Evolutionary conservation across 2,113 vertebrate species (phyloP), one percentile per base, ranked within the genome.

Genomic region (Nicator chloris): DNA sequence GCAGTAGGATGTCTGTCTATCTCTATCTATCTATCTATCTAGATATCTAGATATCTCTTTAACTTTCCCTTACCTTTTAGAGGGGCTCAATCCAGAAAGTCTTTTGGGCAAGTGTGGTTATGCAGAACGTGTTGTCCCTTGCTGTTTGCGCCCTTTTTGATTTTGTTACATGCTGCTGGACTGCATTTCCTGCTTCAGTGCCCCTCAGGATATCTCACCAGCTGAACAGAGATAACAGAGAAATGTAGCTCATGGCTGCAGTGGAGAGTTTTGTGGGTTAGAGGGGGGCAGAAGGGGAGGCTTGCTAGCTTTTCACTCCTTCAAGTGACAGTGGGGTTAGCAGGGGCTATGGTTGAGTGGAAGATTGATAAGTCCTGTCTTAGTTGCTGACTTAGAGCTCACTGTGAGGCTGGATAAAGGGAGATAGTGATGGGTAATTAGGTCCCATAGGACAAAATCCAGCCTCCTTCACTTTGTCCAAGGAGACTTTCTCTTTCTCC

Each of bases 241-340:
- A 61, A 87, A 66, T 6, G n/a, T 39, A 35, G 22, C 10, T 86
- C 2, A 2, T 56, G 54, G 15, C 33, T 82, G 23, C 10, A 30
- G 1, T 10, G 13, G 13, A 59, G 20, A 78, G 5, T 33, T 66
- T 35, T 81, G 15, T 35, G 71, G 12, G 42, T 12, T 44, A 75
- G 15, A 49, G 3, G 0, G 8, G 5, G 3, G 16, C 0, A 1
- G 17, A 66, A 73, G 7, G 15, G 35, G 10, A 77, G 7, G 23
- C 63, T 39, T 94, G 13, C 7, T 56, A 42, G 7, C 17, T 61
- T 10, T 66, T 84, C 42, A 26, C 11, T 87, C 33, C 40, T 84
- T 82, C n/a, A 83, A 24, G 45, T 84, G 51, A 57, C 66, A 42
- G 37, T 49, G 12, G 11, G n/a, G 11, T 65, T 84, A 82, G 51